phyloP scores from a whole-genome alignment of 2,888 invertebrate genomes.

The Acanthacorydalis orientalis region DNA sequence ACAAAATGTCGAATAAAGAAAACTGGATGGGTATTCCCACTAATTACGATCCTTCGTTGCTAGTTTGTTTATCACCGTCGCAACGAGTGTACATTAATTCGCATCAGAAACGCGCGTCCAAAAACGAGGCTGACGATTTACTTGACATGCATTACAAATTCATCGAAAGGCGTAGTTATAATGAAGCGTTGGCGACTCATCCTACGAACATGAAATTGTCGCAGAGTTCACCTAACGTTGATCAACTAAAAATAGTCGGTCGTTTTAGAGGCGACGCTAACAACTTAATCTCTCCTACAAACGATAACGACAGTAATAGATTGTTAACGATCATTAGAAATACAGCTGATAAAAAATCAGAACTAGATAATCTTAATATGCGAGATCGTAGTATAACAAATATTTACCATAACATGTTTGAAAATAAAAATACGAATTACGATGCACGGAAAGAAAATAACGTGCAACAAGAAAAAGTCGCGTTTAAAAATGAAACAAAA shows the following conservation, averaged over 20 bases:
- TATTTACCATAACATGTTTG: background rate
- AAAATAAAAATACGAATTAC: background rate
- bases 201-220: background rate
- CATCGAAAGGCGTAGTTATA: slow-evolving; percentile 34
- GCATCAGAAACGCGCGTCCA: slow-evolving; percentile 33
- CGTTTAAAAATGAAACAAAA: too few species aligned
- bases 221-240: background rate
- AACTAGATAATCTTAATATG: background rate
- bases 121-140: slow-evolving; percentile 39
- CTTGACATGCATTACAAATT: slow-evolving; percentile 54
- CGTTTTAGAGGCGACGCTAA: background rate
- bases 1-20: slow-evolving; percentile 22
- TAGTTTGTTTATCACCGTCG: slow-evolving; percentile 56
- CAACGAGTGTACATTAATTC: slow-evolving; percentile 37
- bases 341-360: background rate
- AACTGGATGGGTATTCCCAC: slow-evolving; percentile 46
- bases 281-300: background rate
- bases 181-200: slow-evolving; percentile 10
- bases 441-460: background rate
- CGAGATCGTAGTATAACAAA: background rate
- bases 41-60: slow-evolving; percentile 36
- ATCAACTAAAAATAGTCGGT: slow-evolving; percentile 5
- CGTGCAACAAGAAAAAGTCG: background rate
- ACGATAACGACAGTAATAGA: slow-evolving; percentile 27
- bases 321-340: slow-evolving; percentile 45